A percentile compares a stretch with the other conserved stretches of the same genome.
phyloP scores from a whole-genome alignment of 2,797 vertebrate genomes.

The Molothrus ater region DNA sequence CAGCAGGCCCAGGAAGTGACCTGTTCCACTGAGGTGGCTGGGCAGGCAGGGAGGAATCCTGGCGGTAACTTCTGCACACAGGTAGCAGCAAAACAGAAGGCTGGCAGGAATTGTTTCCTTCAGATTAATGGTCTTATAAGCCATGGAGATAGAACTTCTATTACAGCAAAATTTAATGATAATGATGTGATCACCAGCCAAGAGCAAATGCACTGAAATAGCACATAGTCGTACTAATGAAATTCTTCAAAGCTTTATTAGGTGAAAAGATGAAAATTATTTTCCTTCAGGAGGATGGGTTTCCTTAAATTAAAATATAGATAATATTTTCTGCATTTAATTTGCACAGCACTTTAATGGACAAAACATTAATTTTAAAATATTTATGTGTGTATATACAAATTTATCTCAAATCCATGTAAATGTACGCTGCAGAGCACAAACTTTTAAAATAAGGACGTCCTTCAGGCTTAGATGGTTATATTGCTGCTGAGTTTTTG shows the following conservation, averaged over 20 bases:
- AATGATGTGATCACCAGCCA: conserved; percentile 14
- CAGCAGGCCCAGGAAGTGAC: not conserved
- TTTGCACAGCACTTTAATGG: not conserved
- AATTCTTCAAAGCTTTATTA: conserved; percentile 27
- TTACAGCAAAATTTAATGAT: not conserved
- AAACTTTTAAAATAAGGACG: conserved; percentile 21
- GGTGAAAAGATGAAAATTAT: conserved; percentile 9
- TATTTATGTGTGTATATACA: not conserved
- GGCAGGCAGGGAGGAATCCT: rapidly evolving
- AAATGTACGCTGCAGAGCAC: not conserved
- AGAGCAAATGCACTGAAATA: not conserved
- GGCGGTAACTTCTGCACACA: not conserved
- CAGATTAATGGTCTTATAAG: not conserved
- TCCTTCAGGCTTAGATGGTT: conserved; percentile 64
- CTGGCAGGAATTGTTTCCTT: not conserved
- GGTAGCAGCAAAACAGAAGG: not conserved
- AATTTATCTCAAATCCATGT: not conserved
- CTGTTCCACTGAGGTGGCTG: rapidly evolving
- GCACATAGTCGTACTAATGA: not conserved
- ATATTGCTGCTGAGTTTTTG: conserved; percentile 46
- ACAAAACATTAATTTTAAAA: not conserved
- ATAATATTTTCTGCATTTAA: conserved; percentile 23
- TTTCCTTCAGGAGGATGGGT: conserved; percentile 3
- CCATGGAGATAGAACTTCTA: not conserved
- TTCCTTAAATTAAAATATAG: not conserved